Evolutionary conservation across 2,888 invertebrate genomes (phyloP).

Genomic region (Alsophila aescularia): DNA sequence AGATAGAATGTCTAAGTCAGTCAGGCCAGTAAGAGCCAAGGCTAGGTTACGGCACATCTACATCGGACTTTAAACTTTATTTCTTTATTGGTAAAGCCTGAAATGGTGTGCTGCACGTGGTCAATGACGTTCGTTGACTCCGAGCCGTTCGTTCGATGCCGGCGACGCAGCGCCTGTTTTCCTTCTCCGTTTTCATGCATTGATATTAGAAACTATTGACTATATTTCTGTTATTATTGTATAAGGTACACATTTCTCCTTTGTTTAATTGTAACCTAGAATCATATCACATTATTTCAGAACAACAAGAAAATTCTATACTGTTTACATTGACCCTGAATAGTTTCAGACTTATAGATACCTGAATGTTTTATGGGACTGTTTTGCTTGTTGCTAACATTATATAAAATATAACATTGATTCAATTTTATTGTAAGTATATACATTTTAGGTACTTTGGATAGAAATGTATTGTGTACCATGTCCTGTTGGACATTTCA

Average conservation of each 20-base stretch:
- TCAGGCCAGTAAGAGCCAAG: slow-evolving; percentile 84
- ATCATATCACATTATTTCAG: not conserved
- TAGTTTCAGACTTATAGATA: no score
- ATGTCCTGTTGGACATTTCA: no score
- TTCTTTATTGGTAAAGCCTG: slow-evolving; percentile 40
- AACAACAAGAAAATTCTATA: no score
- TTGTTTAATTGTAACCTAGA: not conserved
- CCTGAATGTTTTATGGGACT: no score
- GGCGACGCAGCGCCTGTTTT: slow-evolving; percentile 81
- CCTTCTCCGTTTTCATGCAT: slow-evolving; percentile 83
- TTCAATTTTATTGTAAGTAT: no score
- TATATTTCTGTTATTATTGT: slow-evolving; percentile 57
- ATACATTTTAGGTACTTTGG: no score
- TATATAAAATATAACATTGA: no score
- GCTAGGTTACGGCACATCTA: slow-evolving; percentile 67
- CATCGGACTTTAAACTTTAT: slow-evolving; percentile 57
- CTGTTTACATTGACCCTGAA: no score
- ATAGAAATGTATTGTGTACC: no score
- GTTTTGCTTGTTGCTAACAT: no score
- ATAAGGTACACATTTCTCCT: slow-evolving; percentile 37
- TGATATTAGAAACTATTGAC: slow-evolving; percentile 80
- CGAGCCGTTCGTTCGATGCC: slow-evolving; percentile 74
- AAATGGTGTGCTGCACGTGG: slow-evolving; percentile 46
- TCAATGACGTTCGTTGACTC: slow-evolving; percentile 84
- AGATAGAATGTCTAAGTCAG: slow-evolving; percentile 85